A percentile compares a stretch with the other conserved stretches of the same genome.
These are phyloP conservation scores for Polymixis flavicincta DNA, from an alignment of 2,888 invertebrate species.

Conservation along the genomic window DNA sequence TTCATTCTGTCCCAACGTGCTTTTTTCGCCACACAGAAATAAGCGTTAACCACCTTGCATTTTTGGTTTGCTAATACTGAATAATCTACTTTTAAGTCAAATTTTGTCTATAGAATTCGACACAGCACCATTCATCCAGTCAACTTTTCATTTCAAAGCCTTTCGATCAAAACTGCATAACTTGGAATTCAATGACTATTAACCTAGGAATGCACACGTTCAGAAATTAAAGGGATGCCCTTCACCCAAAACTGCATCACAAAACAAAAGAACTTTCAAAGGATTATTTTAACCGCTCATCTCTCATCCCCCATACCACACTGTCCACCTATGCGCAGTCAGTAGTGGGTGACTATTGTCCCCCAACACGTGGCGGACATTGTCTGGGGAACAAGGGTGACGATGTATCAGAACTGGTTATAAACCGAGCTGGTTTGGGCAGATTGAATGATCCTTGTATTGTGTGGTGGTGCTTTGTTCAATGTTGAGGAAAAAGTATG, in stretches of 20 bases:
- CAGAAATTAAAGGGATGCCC: not conserved
- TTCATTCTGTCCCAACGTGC: not conserved
- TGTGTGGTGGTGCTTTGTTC: constrained; percentile 26
- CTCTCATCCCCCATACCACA: constrained; percentile 23
- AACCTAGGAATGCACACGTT: no score
- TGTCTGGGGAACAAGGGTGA: constrained; percentile 51
- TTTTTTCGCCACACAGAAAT: not conserved
- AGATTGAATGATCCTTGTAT: constrained; percentile 58
- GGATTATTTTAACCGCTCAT: constrained; percentile 15
- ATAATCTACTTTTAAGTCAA: no score
- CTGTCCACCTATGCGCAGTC: constrained; percentile 42
- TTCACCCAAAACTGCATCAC: not conserved
- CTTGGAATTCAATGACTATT: not conserved
- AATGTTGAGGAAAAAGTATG: constrained; percentile 8
- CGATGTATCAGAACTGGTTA: constrained; percentile 60
- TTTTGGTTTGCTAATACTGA: not conserved
- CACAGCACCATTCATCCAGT: not conserved
- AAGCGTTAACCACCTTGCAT: not conserved
- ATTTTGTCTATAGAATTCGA: not conserved
- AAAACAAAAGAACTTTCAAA: not conserved
- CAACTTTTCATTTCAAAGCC: not conserved
- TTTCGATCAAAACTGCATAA: not conserved
- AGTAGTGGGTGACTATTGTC: constrained; percentile 68
- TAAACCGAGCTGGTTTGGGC: constrained; percentile 44
- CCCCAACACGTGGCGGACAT: constrained; percentile 63